Conservation (phyloP, 2,888 invertebrate species). For the Mylabris sibirica region DNA sequence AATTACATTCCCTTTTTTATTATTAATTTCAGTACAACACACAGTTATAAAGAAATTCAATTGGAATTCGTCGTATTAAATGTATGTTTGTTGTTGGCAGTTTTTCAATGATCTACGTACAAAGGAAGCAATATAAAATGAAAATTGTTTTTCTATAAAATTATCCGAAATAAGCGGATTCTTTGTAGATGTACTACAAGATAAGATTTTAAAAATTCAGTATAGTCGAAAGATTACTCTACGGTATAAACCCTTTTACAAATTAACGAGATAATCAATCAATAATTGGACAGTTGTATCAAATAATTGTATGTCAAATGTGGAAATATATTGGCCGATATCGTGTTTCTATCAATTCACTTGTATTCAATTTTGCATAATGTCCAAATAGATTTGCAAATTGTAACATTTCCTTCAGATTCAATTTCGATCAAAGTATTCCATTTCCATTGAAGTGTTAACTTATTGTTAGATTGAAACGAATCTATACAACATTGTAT, state of each 20-base stretch:
- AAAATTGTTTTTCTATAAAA: background rate
- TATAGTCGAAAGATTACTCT: too few species aligned
- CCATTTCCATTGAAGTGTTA: background rate
- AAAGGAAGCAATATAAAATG: background rate
- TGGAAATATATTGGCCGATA: background rate
- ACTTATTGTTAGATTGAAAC: slow-evolving; percentile 4
- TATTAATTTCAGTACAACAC: background rate
- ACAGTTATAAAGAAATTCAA: background rate
- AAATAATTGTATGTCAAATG: background rate
- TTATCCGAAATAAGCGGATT: background rate
- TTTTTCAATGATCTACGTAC: background rate
- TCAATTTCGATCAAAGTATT: slow-evolving; percentile 6
- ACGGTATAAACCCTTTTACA: too few species aligned
- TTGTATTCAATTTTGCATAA: background rate
- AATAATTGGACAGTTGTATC: background rate
- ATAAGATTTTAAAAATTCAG: too few species aligned
- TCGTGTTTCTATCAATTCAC: background rate
- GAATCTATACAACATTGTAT: background rate
- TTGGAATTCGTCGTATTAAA: background rate
- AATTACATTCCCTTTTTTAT: slow-evolving; percentile 12
- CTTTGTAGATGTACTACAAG: background rate
- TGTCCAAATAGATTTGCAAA: slow-evolving; percentile 1
- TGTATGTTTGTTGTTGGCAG: background rate
- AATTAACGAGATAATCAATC: too few species aligned
- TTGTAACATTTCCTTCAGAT: slow-evolving; percentile 10